Evolutionary conservation across 2,888 invertebrate genomes (phyloP).

Genomic region (Eristalis arbustorum): DNA sequence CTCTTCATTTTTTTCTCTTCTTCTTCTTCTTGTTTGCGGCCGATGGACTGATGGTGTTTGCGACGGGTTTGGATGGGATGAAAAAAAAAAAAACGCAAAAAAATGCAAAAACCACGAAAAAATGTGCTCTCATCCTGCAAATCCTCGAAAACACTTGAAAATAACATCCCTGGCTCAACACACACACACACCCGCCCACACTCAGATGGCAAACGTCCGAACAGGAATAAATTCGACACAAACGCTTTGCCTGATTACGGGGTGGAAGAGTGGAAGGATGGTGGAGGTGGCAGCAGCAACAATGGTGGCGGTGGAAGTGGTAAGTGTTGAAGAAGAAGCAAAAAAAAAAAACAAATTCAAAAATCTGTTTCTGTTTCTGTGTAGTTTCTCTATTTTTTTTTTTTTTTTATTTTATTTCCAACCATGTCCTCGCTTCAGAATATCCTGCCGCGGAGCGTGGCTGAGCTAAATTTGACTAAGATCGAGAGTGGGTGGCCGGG

Average conservation of each 20-base stretch:
- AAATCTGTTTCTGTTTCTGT: constrained; percentile 28
- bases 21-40: constrained; percentile 53
- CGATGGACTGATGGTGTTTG: constrained; percentile 8
- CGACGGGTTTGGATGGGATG: constrained; percentile 15
- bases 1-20: constrained; percentile 62
- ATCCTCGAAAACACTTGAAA: constrained; percentile 55
- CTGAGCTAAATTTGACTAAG: constrained; percentile 30
- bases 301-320: constrained; percentile 76
- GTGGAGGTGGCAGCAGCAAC: constrained; percentile 62
- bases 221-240: constrained; percentile 82
- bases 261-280: constrained; percentile 88
- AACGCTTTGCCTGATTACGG: constrained; percentile 86
- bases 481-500: constrained; percentile 2
- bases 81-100: constrained; percentile 58
- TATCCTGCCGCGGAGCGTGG: constrained; percentile 18
- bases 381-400: not conserved
- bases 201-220: constrained; percentile 79
- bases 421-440: constrained; percentile 36
- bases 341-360: constrained; percentile 23
- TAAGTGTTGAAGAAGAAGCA: constrained; percentile 77
- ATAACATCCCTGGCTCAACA: not conserved
- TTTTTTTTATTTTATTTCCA: not conserved
- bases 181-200: constrained; percentile 20
- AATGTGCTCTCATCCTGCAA: constrained; percentile 62
- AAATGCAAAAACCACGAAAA: constrained; percentile 53